These are phyloP conservation scores for Aphaenogaster floridana DNA, from an alignment of 1,140 invertebrate genomes.

Conservation along the genomic window DNA sequence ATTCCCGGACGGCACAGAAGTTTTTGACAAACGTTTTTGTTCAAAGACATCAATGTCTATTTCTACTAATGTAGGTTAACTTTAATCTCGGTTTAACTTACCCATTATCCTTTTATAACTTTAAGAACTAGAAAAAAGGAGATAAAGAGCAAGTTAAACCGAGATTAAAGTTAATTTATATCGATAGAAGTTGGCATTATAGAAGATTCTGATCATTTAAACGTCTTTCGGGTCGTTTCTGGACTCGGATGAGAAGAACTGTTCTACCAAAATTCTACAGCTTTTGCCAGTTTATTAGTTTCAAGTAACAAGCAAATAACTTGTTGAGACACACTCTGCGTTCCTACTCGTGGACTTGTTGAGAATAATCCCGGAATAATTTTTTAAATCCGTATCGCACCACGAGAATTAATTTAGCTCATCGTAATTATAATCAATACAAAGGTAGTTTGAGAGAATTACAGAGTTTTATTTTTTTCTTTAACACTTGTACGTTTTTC, in stretches of 20 bases:
- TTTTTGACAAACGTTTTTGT: slow-evolving; percentile 3
- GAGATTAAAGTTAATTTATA: no score
- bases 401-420: neutral
- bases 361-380: neutral
- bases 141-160: no score
- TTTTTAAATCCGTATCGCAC: neutral
- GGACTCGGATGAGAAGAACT: neutral
- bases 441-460: slow-evolving; percentile 15
- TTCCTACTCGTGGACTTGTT: neutral
- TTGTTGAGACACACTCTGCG: neutral
- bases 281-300: neutral
- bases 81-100: no score
- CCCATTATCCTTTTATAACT: no score
- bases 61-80: no score
- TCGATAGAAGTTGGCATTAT: neutral
- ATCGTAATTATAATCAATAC: slow-evolving; percentile 8
- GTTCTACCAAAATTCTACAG: neutral
- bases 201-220: neutral
- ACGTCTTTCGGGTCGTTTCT: neutral
- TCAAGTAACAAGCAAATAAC: neutral
- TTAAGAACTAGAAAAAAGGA: no score
- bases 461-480: slow-evolving; percentile 1
- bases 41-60: no score
- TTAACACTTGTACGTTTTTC: neutral
- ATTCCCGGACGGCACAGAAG: neutral